Evolutionary conservation across 2,113 vertebrate species (phyloP).

Genomic region (Ondatra zibethicus): DNA sequence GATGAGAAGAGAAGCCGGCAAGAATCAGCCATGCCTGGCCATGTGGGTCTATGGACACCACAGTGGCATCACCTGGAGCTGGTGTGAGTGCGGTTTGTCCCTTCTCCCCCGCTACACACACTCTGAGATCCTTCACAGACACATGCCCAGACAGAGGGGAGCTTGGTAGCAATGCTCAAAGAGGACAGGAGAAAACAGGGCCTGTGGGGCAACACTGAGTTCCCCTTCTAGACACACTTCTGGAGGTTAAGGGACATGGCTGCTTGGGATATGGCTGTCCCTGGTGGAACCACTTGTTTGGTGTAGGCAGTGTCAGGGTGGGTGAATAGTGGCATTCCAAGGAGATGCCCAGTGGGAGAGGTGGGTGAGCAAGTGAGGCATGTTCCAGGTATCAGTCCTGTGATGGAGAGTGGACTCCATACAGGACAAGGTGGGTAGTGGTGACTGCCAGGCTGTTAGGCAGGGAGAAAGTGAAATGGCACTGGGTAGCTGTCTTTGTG

Average conservation of each 20-base stretch:
- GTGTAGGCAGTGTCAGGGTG: background rate
- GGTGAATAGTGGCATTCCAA: accelerated
- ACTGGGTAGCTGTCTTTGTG: background rate
- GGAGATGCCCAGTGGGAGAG: background rate
- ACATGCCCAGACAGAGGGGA: background rate
- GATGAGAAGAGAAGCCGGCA: background rate
- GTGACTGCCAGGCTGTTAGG: background rate
- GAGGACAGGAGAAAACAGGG: background rate
- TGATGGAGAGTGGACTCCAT: background rate
- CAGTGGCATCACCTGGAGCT: background rate
- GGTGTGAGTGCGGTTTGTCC: background rate
- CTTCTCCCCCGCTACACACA: accelerated
- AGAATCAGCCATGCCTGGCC: background rate
- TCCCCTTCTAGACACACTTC: background rate
- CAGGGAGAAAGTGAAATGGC: background rate
- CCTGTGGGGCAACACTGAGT: accelerated
- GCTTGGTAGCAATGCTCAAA: background rate
- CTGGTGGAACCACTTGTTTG: background rate
- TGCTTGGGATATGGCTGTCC: accelerated
- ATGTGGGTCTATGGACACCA: too few relatives aligned
- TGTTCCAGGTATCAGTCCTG: background rate
- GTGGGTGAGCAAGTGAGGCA: background rate
- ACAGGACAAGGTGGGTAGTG: accelerated
- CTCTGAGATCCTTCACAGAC: background rate
- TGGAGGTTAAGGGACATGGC: background rate